Conservation (phyloP, 2,888 invertebrate species). For the Sphinx pinastri region DNA sequence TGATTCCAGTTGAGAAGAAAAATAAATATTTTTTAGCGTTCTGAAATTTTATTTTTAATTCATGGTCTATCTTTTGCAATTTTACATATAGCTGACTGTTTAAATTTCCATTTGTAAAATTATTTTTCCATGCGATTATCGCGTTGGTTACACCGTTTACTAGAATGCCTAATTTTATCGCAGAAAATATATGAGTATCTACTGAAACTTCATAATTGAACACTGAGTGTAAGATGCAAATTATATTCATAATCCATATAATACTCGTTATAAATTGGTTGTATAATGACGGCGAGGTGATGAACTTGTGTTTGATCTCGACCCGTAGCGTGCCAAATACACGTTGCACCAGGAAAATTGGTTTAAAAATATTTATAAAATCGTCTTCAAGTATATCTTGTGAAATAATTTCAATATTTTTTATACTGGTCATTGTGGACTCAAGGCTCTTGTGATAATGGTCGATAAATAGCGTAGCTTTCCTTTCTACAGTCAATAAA, state of each 20-base stretch:
- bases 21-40: conserved; percentile 46
- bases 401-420: conserved; percentile 41
- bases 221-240: conserved; percentile 40
- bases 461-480: not conserved
- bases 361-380: conserved; percentile 55
- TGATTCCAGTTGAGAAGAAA: conserved; percentile 28
- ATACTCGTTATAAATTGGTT: conserved; percentile 48
- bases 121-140: conserved; percentile 47
- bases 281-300: conserved; percentile 47
- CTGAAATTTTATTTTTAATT: conserved; percentile 47
- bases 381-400: conserved; percentile 61
- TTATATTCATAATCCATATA: conserved; percentile 47
- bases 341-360: conserved; percentile 49
- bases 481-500: too few relatives aligned
- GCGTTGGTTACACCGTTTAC: conserved; percentile 44
- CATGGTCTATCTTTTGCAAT: conserved; percentile 61
- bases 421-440: conserved; percentile 31
- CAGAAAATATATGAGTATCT: conserved; percentile 41
- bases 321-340: conserved; percentile 58
- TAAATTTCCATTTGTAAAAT: conserved; percentile 38
- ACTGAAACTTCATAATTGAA: conserved; percentile 42
- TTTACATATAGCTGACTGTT: conserved; percentile 61
- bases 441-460: not conserved
- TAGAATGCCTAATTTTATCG: conserved; percentile 48
- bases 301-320: conserved; percentile 55